Evolutionary conservation across 2,888 invertebrate species (phyloP).

Genomic region (Macrosoma leucophasiata): DNA sequence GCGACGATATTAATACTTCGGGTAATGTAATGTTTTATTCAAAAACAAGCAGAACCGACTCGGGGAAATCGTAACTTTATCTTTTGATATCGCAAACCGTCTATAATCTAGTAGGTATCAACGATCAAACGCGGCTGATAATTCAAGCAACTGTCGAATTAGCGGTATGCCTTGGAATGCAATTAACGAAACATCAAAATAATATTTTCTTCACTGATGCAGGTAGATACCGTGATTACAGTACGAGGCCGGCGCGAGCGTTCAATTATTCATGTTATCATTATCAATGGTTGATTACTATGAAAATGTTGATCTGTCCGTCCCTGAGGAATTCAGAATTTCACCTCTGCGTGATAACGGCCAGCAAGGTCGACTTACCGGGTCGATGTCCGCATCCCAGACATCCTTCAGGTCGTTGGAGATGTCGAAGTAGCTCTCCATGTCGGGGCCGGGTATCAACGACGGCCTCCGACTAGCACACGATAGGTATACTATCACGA

Average conservation of each 20-base stretch:
- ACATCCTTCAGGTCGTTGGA: conserved; percentile 84
- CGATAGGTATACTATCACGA: conserved; percentile 43
- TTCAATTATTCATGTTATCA: conserved; percentile 22
- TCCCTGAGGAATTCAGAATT: conserved; percentile 16
- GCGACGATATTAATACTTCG: no score
- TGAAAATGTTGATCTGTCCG: no score
- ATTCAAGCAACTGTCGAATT: no score
- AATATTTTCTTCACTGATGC: conserved; percentile 36
- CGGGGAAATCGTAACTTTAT: no score
- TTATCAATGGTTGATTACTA: conserved; percentile 18
- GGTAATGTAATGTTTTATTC: no score
- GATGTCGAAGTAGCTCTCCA: conserved; percentile 86
- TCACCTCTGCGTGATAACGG: conserved; percentile 41
- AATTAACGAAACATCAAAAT: no score
- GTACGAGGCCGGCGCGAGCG: conserved; percentile 37
- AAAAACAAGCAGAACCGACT: no score
- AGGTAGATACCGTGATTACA: conserved; percentile 40
- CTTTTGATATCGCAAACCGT: no score
- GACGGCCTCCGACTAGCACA: conserved; percentile 54
- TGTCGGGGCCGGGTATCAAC: conserved; percentile 63
- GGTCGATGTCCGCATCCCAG: conserved; percentile 89
- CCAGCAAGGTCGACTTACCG: conserved; percentile 79
- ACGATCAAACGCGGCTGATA: no score
- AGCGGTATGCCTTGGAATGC: no score
- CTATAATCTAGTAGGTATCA: no score